phyloP scores from a whole-genome alignment of 2,797 vertebrate species.

The Coregonus ussuriensis region DNA sequence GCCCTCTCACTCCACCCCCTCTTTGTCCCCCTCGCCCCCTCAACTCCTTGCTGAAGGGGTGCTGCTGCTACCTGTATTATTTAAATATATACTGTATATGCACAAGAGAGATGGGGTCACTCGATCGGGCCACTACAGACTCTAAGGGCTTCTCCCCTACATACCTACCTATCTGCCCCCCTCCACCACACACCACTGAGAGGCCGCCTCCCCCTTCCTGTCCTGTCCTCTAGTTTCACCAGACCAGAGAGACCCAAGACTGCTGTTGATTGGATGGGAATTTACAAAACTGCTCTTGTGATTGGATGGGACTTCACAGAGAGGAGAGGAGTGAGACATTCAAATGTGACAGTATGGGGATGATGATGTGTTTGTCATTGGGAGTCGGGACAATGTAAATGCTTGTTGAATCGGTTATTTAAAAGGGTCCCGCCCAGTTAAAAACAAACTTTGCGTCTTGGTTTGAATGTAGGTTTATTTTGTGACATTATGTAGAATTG shows the following conservation, averaged over 20 bases:
- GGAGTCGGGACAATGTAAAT: constrained; percentile 54
- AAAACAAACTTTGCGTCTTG: constrained; percentile 70
- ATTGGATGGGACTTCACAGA: constrained; percentile 44
- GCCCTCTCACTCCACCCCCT: constrained; percentile 45
- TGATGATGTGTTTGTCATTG: constrained; percentile 12
- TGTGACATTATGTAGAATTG: constrained; percentile 76
- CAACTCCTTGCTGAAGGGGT: constrained; percentile 73
- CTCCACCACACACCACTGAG: constrained; percentile 48
- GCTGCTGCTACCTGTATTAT: constrained; percentile 92
- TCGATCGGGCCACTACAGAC: constrained; percentile 56
- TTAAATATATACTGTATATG: constrained; percentile 78
- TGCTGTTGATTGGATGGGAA: constrained; percentile 55
- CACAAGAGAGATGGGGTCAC: constrained; percentile 71
- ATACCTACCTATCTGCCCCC: constrained; percentile 3
- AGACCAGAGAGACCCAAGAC: constrained; percentile 52
- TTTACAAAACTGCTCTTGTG: constrained; percentile 52
- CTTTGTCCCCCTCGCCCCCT: constrained; percentile 55
- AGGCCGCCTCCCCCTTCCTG: constrained; percentile 37
- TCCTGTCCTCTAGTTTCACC: constrained; percentile 16
- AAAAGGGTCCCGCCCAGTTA: constrained; percentile 59
- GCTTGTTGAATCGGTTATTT: constrained; percentile 74
- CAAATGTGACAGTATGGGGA: constrained; percentile 44
- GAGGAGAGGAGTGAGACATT: constrained; percentile 38
- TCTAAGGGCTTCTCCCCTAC: constrained; percentile 42
- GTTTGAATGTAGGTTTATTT: constrained; percentile 83